phyloP scores from a whole-genome alignment of 2,888 invertebrate genomes.

The Xestia c-nigrum region DNA sequence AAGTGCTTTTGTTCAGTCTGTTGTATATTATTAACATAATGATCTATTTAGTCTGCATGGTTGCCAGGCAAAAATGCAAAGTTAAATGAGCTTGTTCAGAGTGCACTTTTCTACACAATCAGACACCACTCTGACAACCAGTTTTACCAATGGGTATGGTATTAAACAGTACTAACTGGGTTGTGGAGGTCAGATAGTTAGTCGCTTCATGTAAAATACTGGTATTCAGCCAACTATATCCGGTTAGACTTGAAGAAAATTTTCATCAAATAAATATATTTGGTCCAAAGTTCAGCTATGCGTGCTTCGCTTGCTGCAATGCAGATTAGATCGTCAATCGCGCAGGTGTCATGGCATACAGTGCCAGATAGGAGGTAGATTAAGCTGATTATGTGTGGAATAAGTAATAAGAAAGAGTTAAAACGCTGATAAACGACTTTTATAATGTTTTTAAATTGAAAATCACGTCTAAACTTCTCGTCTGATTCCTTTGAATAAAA shows the following conservation, averaged over 20 bases:
- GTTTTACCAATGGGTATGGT: neutral
- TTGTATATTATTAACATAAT: constrained; percentile 28
- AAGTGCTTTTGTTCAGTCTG: constrained; percentile 47
- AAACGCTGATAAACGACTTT: too few species aligned
- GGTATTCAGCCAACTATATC: neutral
- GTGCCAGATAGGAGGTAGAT: too few species aligned
- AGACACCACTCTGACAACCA: neutral
- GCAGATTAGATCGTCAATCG: too few species aligned
- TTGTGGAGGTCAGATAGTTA: neutral
- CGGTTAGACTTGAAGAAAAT: neutral
- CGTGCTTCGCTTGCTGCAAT: too few species aligned
- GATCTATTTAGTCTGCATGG: constrained; percentile 19
- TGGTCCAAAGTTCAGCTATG: too few species aligned
- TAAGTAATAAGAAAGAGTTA: too few species aligned
- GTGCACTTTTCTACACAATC: neutral
- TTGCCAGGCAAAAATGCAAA: constrained; percentile 10
- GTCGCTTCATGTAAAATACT: neutral
- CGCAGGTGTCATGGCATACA: too few species aligned
- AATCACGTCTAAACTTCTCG: too few species aligned
- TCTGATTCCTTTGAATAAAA: too few species aligned
- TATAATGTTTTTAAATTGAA: too few species aligned
- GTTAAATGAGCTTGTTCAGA: constrained; percentile 2
- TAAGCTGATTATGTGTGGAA: too few species aligned
- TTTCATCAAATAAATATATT: too few species aligned
- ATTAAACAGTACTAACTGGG: neutral